Evolutionary conservation across 2,888 invertebrate species (phyloP), one percentile per base, ranked within the genome.

Genomic region (Drosophila barbarae): DNA sequence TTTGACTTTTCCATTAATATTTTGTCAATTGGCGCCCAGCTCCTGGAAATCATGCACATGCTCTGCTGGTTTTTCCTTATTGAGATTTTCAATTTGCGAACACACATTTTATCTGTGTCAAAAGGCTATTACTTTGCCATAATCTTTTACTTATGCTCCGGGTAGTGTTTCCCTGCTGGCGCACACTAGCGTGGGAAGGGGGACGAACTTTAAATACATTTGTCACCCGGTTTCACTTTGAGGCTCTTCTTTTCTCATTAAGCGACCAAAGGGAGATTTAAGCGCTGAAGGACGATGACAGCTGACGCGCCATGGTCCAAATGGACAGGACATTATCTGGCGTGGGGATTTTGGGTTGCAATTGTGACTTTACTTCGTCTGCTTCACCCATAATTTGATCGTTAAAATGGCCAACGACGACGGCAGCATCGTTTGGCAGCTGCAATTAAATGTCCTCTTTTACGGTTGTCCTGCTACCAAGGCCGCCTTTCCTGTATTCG

Each of bases 361-460:
- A 39, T 46, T 66, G 51, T 52, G 59, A 57, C 66, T 67, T 69
- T 39, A 63, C 67, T 36, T 52, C 59, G 71, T 61, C 60, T 55
- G 59, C 41, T 36, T 34, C 53, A 66, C 83, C 80, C 80, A 80
- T 80, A 80, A 80, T 85, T 80, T 85, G 79, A 85, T 85, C 79
- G 75, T 80, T 80, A 80, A 80, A 83, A 85, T 74, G 83, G 80
- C 42, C 63, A 21, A 67, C 80, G 72, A 26, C 42, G 42, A 2
- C 42, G 42, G 10, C 30, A 9, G 30, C 44, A 18, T 6, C 54
- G 53, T 46, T 82, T 82, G 83, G 51, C 84, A 74, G 66, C 82
- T 77, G 83, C 80, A 85, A 85, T 82, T 84, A 82, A 82, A 85
- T 81, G 74, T 78, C 42, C 53, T 74, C 83, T 80, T 81, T 82